Base-by-base conservation (phyloP, 2,797 vertebrate species). In the Schizopygopsis pylzovi region DNA sequence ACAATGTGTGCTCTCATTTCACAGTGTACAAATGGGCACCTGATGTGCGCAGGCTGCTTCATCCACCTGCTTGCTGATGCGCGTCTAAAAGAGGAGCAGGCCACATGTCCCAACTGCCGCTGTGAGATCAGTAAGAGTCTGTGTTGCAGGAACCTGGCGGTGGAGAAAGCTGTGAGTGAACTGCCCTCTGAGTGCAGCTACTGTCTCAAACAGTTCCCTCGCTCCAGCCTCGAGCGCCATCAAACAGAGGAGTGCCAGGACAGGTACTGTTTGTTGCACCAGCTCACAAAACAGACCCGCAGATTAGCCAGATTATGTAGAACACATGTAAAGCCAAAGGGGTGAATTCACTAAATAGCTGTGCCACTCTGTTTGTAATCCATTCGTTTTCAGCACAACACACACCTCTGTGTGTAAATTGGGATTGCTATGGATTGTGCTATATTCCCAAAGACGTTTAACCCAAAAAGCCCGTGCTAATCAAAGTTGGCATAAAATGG, bases 11-110 rank as follows among this genome's bases (percentile, higher is more conserved):
- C 86, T 90, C 85, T 90, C 92, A 87, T 92, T 92, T 89, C 89
- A 33, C 94, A 99, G 98, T 99, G 98, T 91, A 98, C 98, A 92
- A 99, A 99, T 15, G 98, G 98, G 85, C 98, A 99, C 94, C 94
- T 99, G 96, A 99, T 99, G 98, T 99, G 98, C 85, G 97, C 98
- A 81, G 97, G 98, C 91, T 99, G 98, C 92, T 99, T 99, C 92
- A 98, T 99, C 93, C 98, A 99, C 95, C 96, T 99, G 87, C 95
- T 99, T 95, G 98, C 98, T 22, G 98, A 99, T 87, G 96, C 98
- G 39, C 97, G 98, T 87, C 96, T 99, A 85, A 99, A 98, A 94
- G 98, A 99, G 93, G 98, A 99, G 84, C 97, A 99, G 91, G 97
- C 98, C 71, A 99, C 98, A 0, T 99, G 98, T 93, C 98, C 98